Evolutionary conservation across 2,888 invertebrate species (phyloP).

Genomic region (Ernsta delagoae): DNA sequence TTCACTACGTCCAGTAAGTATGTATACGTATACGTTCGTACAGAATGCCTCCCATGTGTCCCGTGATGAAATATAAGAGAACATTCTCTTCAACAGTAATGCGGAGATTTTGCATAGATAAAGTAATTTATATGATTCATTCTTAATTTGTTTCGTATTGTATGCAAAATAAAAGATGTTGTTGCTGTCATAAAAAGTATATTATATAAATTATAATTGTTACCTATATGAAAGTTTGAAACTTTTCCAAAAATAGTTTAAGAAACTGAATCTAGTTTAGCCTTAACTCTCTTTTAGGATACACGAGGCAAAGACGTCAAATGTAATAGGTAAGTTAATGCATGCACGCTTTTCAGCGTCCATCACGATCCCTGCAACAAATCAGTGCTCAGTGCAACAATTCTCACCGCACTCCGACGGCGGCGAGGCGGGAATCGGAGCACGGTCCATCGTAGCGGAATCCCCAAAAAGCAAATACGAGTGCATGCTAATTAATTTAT

Average conservation of each 20-base stretch:
- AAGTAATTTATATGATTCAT: too few relatives aligned
- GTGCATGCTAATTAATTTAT: slow-evolving; percentile 70
- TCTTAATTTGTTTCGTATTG: too few relatives aligned
- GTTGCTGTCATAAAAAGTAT: too few relatives aligned
- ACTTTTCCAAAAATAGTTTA: too few relatives aligned
- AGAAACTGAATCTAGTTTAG: too few relatives aligned
- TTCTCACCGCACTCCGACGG: slow-evolving; percentile 30
- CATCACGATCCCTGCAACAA: slow-evolving; percentile 32
- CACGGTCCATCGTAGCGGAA: slow-evolving; percentile 41
- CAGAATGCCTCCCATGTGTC: neutral
- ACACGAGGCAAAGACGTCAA: slow-evolving; percentile 9
- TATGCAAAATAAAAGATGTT: too few relatives aligned
- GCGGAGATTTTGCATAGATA: neutral
- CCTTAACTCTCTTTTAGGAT: too few relatives aligned
- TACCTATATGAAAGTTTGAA: too few relatives aligned
- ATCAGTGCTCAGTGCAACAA: slow-evolving; percentile 27
- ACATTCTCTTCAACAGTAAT: neutral
- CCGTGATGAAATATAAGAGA: slow-evolving; percentile 8
- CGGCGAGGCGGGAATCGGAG: slow-evolving; percentile 36
- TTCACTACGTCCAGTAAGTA: slow-evolving; percentile 1
- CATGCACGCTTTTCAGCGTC: slow-evolving; percentile 25
- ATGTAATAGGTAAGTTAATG: slow-evolving; percentile 22
- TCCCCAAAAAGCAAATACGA: slow-evolving; percentile 57
- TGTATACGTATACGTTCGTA: neutral
- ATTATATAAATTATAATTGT: too few relatives aligned